Base-by-base conservation (phyloP, 2,797 vertebrate genomes). In the Pagetopsis macropterus region DNA sequence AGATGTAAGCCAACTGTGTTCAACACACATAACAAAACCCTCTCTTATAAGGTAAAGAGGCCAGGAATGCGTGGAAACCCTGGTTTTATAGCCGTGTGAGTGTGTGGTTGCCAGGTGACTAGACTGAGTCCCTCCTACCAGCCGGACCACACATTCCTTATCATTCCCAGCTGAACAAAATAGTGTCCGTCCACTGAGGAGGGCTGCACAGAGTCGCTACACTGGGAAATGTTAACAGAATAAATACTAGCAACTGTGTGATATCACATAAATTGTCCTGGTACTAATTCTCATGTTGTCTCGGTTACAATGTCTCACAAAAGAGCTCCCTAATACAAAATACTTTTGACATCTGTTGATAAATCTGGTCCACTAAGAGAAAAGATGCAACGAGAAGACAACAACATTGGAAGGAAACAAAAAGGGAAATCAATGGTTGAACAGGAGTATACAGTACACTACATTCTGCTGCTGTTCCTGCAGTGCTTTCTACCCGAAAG, bases 241-340 rank as follows among this genome's bases (percentile, higher is more conserved):
- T 56, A 59, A 68, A 64, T 55, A 82, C 54, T 79, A 78, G 51
- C 23, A 72, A 75, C 64, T 75, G 50, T 45, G 72, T 46, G 59
- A 75, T 37, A 54, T 6, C 67, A 67, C 41, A 80, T 56, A 49
- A 48, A 70, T 21, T 76, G 51, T 17, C 82, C 74, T 83, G 85
- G 84, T 75, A 87, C 70, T 57, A 46, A 74, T 80, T 68, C 15
- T 65, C 19, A 43, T 19, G 49, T 65, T 50, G 58, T 49, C 49
- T 72, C 1, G 13, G 37, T 74, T 65, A 69, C 70, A 73, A 66
- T 52, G 50, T 82, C 72, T 73, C 65, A 75, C 65, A 51, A 48
- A 68, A 77, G 2, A 71, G 9, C 44, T 37, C 33, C 14, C 72
- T 44, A 82, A 88, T 83, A 85, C 89, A 87, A 86, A 89, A 87